phyloP scores from a whole-genome alignment of 30 jellyfish, hydroid and myxozoan species.

The Aurelia sp. region DNA sequence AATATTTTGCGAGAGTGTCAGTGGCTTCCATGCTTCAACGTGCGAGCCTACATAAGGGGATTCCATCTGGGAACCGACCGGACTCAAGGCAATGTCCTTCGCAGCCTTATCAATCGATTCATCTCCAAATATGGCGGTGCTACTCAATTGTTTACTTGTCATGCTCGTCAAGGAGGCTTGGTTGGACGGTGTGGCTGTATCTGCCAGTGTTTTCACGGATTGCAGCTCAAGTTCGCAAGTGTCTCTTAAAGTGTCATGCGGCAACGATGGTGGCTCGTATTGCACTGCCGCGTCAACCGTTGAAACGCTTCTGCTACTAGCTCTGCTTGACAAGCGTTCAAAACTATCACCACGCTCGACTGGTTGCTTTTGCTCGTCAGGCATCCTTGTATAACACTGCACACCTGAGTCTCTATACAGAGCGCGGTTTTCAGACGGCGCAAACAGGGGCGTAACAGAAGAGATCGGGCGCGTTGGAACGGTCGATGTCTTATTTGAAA shows the following conservation, averaged over 20 bases:
- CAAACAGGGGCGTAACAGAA: conserved; percentile 31
- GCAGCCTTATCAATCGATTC: conserved; percentile 37
- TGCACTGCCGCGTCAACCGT: conserved; percentile 34
- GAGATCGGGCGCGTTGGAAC: conserved; percentile 52
- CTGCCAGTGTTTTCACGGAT: not conserved
- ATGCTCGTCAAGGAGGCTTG: not conserved
- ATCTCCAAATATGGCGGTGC: conserved; percentile 40
- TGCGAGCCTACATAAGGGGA: not conserved
- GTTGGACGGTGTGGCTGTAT: not conserved
- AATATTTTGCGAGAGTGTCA: not conserved
- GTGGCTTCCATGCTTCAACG: conserved; percentile 34
- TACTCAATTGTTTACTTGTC: conserved; percentile 23
- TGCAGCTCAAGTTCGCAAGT: too few relatives aligned
- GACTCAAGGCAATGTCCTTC: conserved; percentile 39
- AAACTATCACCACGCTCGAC: conserved; percentile 52
- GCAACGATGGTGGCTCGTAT: conserved; percentile 2
- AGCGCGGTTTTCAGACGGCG: conserved; percentile 31
- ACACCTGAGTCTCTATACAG: conserved; percentile 44
- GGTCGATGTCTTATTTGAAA: not conserved
- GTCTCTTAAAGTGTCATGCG: not conserved
- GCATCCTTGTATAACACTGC: conserved; percentile 22
- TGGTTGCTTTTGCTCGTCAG: conserved; percentile 7
- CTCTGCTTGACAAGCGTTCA: not conserved
- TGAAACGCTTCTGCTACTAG: not conserved
- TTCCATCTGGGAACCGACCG: conserved; percentile 20